Conservation (phyloP, 2,113 vertebrate genomes). For the Cygnus atratus region DNA sequence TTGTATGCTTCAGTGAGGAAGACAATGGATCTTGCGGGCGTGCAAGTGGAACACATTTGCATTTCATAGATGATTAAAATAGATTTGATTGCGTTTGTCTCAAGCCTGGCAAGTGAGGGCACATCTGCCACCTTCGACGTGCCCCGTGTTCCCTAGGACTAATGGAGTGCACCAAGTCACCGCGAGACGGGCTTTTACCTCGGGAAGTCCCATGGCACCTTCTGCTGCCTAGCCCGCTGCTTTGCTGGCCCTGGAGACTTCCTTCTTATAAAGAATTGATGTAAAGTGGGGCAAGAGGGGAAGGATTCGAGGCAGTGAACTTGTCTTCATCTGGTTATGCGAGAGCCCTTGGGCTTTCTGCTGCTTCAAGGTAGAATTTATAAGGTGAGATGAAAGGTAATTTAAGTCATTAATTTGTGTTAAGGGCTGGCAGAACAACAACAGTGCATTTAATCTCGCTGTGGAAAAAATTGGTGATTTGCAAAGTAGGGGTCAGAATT, state of each 20-base stretch:
- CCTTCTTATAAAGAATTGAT: constrained; percentile 70
- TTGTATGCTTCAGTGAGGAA: constrained; percentile 62
- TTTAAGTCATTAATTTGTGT: constrained; percentile 74
- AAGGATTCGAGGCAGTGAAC: constrained; percentile 59
- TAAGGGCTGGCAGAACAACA: constrained; percentile 70
- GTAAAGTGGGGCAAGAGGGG: constrained; percentile 52
- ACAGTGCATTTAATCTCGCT: constrained; percentile 32
- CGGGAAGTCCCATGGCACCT: constrained; percentile 57
- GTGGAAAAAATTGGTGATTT: constrained; percentile 25
- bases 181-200: constrained; percentile 1
- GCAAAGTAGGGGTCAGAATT: constrained; percentile 14
- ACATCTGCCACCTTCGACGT: constrained; percentile 65
- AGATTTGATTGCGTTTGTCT: constrained; percentile 77
- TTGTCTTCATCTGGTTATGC: constrained; percentile 67
- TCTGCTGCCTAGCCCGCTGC: constrained; percentile 42
- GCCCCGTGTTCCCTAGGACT: constrained; percentile 50
- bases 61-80: constrained; percentile 83
- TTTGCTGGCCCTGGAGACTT: constrained; percentile 63
- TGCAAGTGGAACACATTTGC: constrained; percentile 76
- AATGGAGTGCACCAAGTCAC: constrained; percentile 51
- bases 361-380: constrained; percentile 74
- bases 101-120: constrained; percentile 63
- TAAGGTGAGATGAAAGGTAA: constrained; percentile 75
- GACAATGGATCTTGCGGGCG: constrained; percentile 69
- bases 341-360: constrained; percentile 66